Evolutionary conservation across 2,113 vertebrate genomes (phyloP).

Genomic region (Heliornis fulica): DNA sequence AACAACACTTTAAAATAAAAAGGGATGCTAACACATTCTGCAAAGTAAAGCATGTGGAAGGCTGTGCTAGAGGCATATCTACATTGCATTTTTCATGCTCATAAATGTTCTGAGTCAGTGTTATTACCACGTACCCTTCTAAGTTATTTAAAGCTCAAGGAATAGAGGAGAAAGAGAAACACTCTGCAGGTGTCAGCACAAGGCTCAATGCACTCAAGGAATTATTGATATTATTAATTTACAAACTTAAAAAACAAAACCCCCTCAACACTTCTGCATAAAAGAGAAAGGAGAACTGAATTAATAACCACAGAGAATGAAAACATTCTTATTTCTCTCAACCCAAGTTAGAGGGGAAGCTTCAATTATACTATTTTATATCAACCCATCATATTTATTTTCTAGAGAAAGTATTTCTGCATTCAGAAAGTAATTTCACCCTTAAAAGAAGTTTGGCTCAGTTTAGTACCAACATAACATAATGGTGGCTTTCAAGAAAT

Average conservation of each 20-base stretch:
- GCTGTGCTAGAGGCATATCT: neutral
- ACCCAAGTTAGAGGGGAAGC: neutral
- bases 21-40: neutral
- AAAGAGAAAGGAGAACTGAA: neutral
- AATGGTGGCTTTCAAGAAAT: neutral
- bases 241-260: neutral
- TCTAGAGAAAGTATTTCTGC: neutral
- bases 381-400: neutral
- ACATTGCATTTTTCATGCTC: constrained; percentile 23
- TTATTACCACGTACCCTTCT: neutral
- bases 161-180: neutral
- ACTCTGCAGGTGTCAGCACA: neutral
- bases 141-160: constrained; percentile 16
- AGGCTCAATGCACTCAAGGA: neutral
- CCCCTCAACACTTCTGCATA: neutral
- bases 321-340: neutral
- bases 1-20: neutral
- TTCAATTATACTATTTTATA: neutral
- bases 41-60: constrained; percentile 10
- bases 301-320: neutral
- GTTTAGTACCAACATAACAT: neutral
- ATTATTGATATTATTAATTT: constrained; percentile 26
- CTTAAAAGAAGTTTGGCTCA: neutral
- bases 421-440: neutral
- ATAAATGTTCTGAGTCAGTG: constrained; percentile 1